Conservation (phyloP, 2,113 vertebrate genomes). For the Hymenochirus boettgeri region DNA sequence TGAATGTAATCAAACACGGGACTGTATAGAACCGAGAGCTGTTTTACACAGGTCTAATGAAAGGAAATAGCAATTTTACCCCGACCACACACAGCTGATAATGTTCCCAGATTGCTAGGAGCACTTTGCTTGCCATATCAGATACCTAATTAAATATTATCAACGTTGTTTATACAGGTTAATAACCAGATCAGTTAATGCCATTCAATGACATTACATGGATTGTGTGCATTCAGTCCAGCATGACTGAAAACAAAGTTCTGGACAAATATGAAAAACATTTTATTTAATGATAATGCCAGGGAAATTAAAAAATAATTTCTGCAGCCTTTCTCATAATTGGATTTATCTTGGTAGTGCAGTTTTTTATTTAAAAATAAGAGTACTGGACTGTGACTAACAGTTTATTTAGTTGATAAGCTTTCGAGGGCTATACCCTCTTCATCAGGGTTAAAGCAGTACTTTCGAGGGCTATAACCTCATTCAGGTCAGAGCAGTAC, state of each 20-base stretch:
- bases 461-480: too few species aligned
- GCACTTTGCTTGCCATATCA: slow-evolving; percentile 46
- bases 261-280: neutral
- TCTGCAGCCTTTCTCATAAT: too few species aligned
- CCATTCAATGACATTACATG: neutral
- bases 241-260: slow-evolving; percentile 17
- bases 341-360: too few species aligned
- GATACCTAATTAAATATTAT: slow-evolving; percentile 55
- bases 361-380: too few species aligned
- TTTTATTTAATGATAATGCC: slow-evolving; percentile 9
- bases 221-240: neutral
- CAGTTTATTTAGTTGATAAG: too few species aligned
- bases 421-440: too few species aligned
- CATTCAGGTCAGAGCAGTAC: too few species aligned
- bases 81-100: slow-evolving; percentile 56
- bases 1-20: slow-evolving; percentile 48
- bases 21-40: slow-evolving; percentile 44
- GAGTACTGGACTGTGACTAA: too few species aligned
- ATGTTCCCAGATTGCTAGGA: slow-evolving; percentile 13
- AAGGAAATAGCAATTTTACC: slow-evolving; percentile 46
- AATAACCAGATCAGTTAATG: slow-evolving; percentile 47
- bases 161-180: slow-evolving; percentile 52
- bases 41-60: slow-evolving; percentile 43
- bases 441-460: too few species aligned
- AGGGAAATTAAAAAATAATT: too few species aligned